phyloP scores from a whole-genome alignment of 1,140 invertebrate species.

The Leptoteleia sp. region DNA sequence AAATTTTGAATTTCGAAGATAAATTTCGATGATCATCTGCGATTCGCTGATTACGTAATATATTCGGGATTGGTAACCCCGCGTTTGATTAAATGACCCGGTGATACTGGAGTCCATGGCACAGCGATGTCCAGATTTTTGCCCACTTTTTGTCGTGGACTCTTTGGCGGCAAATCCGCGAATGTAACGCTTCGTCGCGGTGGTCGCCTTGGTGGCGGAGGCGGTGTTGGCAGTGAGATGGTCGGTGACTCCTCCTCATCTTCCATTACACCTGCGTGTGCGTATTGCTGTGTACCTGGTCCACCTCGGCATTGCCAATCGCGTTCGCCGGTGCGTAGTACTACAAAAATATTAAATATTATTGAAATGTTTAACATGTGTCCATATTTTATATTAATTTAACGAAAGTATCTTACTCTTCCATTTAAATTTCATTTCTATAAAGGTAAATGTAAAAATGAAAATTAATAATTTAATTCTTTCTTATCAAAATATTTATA shows the following conservation, averaged over 20 bases:
- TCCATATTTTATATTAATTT: too few species aligned
- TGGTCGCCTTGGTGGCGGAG: slow-evolving; percentile 74
- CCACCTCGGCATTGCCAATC: slow-evolving; percentile 85
- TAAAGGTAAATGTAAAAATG: too few species aligned
- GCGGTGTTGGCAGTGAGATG: slow-evolving; percentile 70
- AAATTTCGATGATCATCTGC: slow-evolving; percentile 3
- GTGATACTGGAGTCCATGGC: slow-evolving; percentile 78
- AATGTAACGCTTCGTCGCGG: slow-evolving; percentile 77
- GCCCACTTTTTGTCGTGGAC: slow-evolving; percentile 64
- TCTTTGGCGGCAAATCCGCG: slow-evolving; percentile 76
- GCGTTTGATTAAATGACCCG: slow-evolving; percentile 72
- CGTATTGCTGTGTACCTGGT: slow-evolving; percentile 88
- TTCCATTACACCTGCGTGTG: slow-evolving; percentile 87
- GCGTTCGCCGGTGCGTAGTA: slow-evolving; percentile 90
- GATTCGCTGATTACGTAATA: slow-evolving; percentile 69
- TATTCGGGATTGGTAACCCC: slow-evolving; percentile 76
- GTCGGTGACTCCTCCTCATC: slow-evolving; percentile 73
- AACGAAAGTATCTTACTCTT: too few species aligned
- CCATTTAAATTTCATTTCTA: too few species aligned
- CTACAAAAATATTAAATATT: slow-evolving; percentile 78
- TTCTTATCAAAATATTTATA: too few species aligned
- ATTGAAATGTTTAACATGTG: too few species aligned
- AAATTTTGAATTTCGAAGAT: neutral
- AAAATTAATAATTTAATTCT: too few species aligned
- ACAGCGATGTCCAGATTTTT: slow-evolving; percentile 74